phyloP scores from a whole-genome alignment of 2,888 invertebrate genomes.

The Xestoiulus laeticollis region DNA sequence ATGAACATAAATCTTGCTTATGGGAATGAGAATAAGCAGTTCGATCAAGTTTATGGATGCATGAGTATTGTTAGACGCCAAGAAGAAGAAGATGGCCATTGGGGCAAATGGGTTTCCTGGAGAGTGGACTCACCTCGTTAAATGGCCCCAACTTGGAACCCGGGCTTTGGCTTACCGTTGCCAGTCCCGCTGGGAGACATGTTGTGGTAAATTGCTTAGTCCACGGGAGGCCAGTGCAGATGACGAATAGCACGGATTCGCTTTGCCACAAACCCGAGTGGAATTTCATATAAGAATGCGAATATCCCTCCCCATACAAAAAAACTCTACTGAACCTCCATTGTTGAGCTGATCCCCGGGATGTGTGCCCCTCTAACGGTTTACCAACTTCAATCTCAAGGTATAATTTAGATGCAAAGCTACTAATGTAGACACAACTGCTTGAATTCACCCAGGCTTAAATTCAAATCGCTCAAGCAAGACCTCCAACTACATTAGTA shows the following conservation, averaged over 20 bases:
- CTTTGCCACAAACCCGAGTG: neutral
- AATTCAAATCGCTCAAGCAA: too few relatives aligned
- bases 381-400: neutral
- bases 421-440: too few relatives aligned
- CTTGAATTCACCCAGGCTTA: too few relatives aligned
- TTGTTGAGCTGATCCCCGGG: neutral
- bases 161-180: conserved; percentile 37
- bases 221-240: neutral
- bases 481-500: too few relatives aligned
- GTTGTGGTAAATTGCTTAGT: conserved; percentile 28
- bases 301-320: neutral
- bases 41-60: conserved; percentile 26
- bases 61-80: neutral
- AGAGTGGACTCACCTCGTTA: conserved; percentile 37
- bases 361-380: neutral
- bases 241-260: neutral
- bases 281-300: neutral
- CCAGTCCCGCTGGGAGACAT: conserved; percentile 1
- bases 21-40: conserved; percentile 32
- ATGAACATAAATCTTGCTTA: conserved; percentile 18
- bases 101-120: conserved; percentile 4
- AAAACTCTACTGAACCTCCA: neutral
- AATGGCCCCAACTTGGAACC: neutral
- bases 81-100: neutral
- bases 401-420: too few relatives aligned